Evolutionary conservation across 1,140 invertebrate species (phyloP).

Genomic region (Drosophila santomea): DNA sequence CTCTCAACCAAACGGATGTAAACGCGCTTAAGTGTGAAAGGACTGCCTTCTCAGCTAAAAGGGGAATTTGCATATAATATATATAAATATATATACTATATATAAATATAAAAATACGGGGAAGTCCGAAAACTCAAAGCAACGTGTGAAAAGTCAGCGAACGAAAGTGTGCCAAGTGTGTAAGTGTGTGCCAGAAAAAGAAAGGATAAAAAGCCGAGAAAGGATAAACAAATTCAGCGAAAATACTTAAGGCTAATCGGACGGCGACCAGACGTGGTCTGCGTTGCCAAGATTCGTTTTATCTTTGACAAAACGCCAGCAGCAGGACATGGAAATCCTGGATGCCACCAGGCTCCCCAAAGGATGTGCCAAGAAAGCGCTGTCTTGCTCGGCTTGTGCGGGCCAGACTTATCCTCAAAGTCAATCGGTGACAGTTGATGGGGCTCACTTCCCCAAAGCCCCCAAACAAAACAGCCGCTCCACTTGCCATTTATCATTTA

Average conservation of each 20-base stretch:
- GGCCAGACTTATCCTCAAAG: constrained; percentile 58
- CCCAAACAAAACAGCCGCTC: constrained; percentile 12
- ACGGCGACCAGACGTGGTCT: constrained; percentile 9
- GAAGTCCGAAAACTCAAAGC: constrained; percentile 35
- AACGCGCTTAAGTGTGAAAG: constrained; percentile 23
- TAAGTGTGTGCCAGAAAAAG: constrained; percentile 33
- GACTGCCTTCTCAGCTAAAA: constrained; percentile 24
- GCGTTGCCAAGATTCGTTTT: constrained; percentile 41
- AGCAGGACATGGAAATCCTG: constrained; percentile 31
- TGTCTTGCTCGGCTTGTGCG: constrained; percentile 16
- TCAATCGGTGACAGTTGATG: constrained; percentile 69
- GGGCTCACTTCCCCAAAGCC: constrained; percentile 25
- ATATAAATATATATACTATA: constrained; percentile 23
- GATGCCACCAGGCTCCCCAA: constrained; percentile 2
- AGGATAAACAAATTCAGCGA: constrained; percentile 38
- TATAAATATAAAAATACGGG: constrained; percentile 16
- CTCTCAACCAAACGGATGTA: constrained; percentile 68
- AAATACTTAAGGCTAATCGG: constrained; percentile 49
- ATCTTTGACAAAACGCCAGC: constrained; percentile 68
- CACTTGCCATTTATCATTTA: constrained; percentile 75
- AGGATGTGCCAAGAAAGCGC: constrained; percentile 37
- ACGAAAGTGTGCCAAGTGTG: constrained; percentile 61
- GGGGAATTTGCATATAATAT: constrained; percentile 42
- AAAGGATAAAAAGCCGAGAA: not conserved
- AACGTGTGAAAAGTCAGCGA: constrained; percentile 30